Conservation (phyloP, 2,797 vertebrate species). For the Sebastes trivittatus region DNA sequence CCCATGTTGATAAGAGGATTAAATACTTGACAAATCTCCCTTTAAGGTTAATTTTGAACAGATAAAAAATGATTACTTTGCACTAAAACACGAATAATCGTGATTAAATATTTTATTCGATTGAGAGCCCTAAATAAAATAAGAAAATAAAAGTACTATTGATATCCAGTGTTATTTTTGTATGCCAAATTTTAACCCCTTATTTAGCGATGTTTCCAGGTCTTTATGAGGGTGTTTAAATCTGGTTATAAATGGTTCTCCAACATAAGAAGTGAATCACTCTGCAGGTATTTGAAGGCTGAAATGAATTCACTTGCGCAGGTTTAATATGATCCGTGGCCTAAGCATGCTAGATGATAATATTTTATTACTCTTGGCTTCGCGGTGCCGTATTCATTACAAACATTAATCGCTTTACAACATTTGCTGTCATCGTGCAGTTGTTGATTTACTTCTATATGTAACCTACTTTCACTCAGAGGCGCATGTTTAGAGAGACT, state of each 20-base stretch:
- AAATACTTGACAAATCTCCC: too few relatives aligned
- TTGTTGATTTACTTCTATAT: conserved; percentile 54
- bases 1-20: too few relatives aligned
- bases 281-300: background rate
- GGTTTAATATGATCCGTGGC: conserved; percentile 21
- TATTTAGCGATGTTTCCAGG: too few relatives aligned
- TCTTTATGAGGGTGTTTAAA: too few relatives aligned
- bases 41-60: too few relatives aligned
- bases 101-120: too few relatives aligned
- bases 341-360: conserved; percentile 22
- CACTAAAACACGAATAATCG: too few relatives aligned
- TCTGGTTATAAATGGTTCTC: too few relatives aligned
- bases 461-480: conserved; percentile 23
- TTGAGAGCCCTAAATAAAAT: too few relatives aligned
- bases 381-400: conserved; percentile 44
- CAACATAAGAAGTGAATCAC: background rate
- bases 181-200: background rate
- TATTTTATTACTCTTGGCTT: conserved; percentile 52
- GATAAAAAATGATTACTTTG: too few relatives aligned
- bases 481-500: conserved; percentile 40
- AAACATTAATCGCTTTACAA: conserved; percentile 66
- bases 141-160: background rate
- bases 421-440: conserved; percentile 46
- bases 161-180: background rate
- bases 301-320: conserved; percentile 11